A percentile compares a stretch with the other conserved stretches of the same genome.
Evolutionary conservation across 2,888 invertebrate genomes (phyloP).

Genomic region (Lampropteryx suffumata): DNA sequence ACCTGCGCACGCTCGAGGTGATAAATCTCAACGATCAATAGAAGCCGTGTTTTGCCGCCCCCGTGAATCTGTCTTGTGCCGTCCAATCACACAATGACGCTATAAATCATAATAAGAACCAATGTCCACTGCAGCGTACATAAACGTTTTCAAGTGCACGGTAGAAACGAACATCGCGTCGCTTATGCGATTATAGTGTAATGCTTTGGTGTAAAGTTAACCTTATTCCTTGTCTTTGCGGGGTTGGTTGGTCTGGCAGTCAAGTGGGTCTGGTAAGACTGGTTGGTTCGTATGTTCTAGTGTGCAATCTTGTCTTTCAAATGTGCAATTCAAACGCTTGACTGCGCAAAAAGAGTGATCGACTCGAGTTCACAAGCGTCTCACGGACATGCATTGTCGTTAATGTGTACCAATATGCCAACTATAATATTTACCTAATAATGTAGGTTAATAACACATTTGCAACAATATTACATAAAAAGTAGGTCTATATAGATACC

Average conservation of each 20-base stretch:
- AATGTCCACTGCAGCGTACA: constrained; percentile 12
- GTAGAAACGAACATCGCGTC: background rate
- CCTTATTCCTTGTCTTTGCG: background rate
- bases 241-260: background rate
- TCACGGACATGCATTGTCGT: constrained; percentile 57
- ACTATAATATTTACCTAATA: background rate
- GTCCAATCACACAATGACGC: constrained; percentile 44
- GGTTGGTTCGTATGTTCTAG: constrained; percentile 8
- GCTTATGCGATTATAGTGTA: constrained; percentile 1
- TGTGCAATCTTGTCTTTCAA: constrained; percentile 40
- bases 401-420: constrained; percentile 37
- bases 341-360: constrained; percentile 54
- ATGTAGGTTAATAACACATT: too few species aligned
- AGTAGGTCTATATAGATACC: too few species aligned
- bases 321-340: constrained; percentile 47
- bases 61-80: constrained; percentile 37
- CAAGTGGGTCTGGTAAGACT: constrained; percentile 2
- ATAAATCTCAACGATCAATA: constrained; percentile 61
- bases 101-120: constrained; percentile 38
- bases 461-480: too few species aligned
- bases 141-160: too few species aligned
- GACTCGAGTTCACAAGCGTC: constrained; percentile 63
- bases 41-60: constrained; percentile 47
- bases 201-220: background rate
- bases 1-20: constrained; percentile 56